Base-by-base conservation (phyloP, 2,888 invertebrate species). In the Archips crataeganus region DNA sequence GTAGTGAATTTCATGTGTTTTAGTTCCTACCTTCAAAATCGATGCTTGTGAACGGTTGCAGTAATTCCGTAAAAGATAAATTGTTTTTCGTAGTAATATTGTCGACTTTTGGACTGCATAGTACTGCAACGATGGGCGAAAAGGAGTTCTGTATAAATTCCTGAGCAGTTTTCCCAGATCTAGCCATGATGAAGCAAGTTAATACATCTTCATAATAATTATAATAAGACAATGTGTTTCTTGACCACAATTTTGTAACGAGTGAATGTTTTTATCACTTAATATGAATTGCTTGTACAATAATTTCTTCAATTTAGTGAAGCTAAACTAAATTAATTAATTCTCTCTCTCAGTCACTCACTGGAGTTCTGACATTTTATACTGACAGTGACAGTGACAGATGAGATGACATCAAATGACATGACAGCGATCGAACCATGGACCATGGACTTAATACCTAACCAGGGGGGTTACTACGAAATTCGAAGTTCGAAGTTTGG, bases 111-210 rank as follows among this genome's bases (percentile, higher is more conserved):
- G 96, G 94, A 84, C 98, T 98, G 84, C 97, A 97, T 79, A 98
- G 94, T 36, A 98, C 97, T 65, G 98, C 98, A 78, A 99, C 95
- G 88, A 97, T 96, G 0, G 99, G 99, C 62, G 98, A 98, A 92
- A 99, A 99, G 59, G 98, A 97, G 90, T 97, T 97, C 90, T 97
- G 97, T 79, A 99, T 97, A 88, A 98, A 98, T 91, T 99, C 98
- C 82, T 97, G 96, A 3, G 97, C 96, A 82, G 96, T 96, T 88
- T 92, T 91, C 23, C 86, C 87, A 54, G 82, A 76, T 76, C 84
- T 84, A 42, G 87, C 86, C 91, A 90, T 90, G 61, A 5, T 73
- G 9, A 57, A 32, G 36, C 45, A 10, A 45, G 59, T 6, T 47
- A 47, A 11, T 34, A 47, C 36, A 6, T 32, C 69, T 69, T 73